Evolutionary conservation across 1,140 invertebrate genomes (phyloP).

Genomic region (Camponotus vicinus): DNA sequence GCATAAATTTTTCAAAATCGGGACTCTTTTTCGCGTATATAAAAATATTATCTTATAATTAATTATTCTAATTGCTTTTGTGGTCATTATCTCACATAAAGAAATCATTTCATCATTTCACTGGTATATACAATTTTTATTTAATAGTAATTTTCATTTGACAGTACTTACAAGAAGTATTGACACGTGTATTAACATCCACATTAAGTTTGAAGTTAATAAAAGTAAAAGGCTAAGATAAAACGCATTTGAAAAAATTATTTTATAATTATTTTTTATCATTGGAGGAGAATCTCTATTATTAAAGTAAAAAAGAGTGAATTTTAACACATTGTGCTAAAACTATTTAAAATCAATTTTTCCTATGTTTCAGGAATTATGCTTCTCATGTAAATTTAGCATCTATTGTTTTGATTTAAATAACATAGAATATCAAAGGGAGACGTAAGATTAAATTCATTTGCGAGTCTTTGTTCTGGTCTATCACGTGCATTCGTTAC

Average conservation of each 20-base stretch:
- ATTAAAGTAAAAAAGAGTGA: neutral
- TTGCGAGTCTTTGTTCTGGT: neutral
- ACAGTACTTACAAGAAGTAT: neutral
- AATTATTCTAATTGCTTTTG: constrained; percentile 3
- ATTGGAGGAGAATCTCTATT: neutral
- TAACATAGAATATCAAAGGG: neutral
- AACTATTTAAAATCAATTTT: neutral
- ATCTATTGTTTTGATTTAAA: neutral
- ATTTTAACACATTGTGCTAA: neutral
- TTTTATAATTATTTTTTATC: neutral
- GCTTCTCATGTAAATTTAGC: neutral
- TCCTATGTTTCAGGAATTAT: neutral
- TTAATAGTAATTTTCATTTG: neutral
- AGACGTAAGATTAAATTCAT: neutral
- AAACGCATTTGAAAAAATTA: neutral
- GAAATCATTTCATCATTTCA: neutral
- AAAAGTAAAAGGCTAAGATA: neutral
- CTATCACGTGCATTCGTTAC: constrained; percentile 1
- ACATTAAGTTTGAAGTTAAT: neutral
- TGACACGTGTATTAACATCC: neutral
- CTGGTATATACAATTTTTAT: neutral
- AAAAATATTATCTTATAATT: neutral
- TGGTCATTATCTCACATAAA: neutral
- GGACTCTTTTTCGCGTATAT: neutral
- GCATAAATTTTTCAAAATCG: neutral